Evolutionary conservation across 2,797 vertebrate species (phyloP).

Genomic region (Momotus momota): DNA sequence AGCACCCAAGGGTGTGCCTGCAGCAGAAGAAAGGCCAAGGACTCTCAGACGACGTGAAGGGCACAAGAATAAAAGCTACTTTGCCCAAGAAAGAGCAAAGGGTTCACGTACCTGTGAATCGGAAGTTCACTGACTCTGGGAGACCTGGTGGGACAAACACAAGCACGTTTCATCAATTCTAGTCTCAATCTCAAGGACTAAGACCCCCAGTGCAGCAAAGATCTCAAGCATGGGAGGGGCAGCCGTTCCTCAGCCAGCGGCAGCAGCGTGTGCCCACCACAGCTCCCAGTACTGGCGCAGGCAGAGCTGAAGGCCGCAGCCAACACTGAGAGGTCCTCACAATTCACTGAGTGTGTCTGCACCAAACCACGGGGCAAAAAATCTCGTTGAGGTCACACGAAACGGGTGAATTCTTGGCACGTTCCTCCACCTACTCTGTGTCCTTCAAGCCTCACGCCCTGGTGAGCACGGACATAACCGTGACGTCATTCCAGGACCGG

Average conservation of each 20-base stretch:
- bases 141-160: conserved; percentile 81
- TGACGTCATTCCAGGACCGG: background rate
- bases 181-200: background rate
- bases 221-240: too few species aligned
- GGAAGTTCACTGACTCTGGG: conserved; percentile 85
- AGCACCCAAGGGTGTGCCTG: background rate
- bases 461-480: fast-evolving
- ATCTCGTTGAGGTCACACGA: background rate
- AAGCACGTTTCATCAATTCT: background rate
- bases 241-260: background rate
- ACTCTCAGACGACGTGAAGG: background rate
- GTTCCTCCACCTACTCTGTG: background rate
- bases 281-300: too few species aligned
- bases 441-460: background rate
- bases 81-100: background rate
- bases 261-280: too few species aligned
- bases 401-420: background rate
- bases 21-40: background rate
- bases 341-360: background rate
- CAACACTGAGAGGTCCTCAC: background rate
- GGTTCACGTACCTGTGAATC: conserved; percentile 85
- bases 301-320: too few species aligned
- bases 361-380: background rate
- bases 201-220: background rate
- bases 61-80: background rate